A percentile compares a stretch with the other conserved stretches of the same genome.
Evolutionary conservation across 2,888 invertebrate genomes (phyloP).

Genomic region (Mimas tiliae): DNA sequence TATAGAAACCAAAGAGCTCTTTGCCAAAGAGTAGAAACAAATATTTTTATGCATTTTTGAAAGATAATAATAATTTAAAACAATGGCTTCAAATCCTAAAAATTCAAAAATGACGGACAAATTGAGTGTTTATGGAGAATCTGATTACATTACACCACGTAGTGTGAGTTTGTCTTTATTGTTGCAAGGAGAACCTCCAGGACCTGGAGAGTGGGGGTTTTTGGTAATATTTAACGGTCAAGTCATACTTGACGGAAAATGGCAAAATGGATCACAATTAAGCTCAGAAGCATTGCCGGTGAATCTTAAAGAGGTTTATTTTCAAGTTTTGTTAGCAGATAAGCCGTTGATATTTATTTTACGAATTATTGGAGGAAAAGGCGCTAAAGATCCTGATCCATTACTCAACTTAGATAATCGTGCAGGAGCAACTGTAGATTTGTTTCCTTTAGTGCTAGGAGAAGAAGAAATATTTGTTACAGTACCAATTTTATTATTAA

Average conservation of each 20-base stretch:
- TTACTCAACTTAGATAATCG: constrained; percentile 63
- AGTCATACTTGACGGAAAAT: constrained; percentile 57
- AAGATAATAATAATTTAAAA: neutral
- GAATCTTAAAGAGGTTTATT: constrained; percentile 54
- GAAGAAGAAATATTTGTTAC: constrained; percentile 56
- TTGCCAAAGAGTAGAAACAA: no score
- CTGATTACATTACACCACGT: constrained; percentile 45
- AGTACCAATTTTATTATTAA: constrained; percentile 51
- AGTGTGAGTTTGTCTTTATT: constrained; percentile 47
- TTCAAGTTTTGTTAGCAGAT: constrained; percentile 54
- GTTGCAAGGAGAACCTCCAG: constrained; percentile 53
- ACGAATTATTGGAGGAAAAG: constrained; percentile 55
- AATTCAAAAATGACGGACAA: constrained; percentile 40
- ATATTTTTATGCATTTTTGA: neutral
- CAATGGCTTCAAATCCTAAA: neutral
- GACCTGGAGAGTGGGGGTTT: constrained; percentile 56
- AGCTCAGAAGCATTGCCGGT: constrained; percentile 48
- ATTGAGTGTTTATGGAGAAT: constrained; percentile 50
- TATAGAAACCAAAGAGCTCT: no score
- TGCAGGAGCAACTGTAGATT: constrained; percentile 68
- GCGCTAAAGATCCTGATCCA: constrained; percentile 63
- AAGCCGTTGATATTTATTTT: constrained; percentile 67
- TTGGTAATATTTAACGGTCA: constrained; percentile 57
- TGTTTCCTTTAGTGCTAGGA: constrained; percentile 69
- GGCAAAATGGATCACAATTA: constrained; percentile 49